Evolutionary conservation across 1,140 invertebrate genomes (phyloP), one percentile per base, ranked within the genome.

Genomic region (Drosophila santomea): DNA sequence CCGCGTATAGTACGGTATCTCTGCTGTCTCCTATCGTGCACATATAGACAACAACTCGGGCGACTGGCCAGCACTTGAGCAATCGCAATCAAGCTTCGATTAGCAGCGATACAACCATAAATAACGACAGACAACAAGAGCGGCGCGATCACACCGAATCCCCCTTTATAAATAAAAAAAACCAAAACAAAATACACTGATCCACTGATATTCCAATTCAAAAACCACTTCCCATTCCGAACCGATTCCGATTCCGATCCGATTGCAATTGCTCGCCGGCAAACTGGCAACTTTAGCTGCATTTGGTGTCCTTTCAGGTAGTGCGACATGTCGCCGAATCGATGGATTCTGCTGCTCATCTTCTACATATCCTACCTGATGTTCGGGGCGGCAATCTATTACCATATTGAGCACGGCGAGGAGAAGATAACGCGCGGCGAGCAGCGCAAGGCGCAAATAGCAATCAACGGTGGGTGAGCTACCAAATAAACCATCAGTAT

Each of bases 341-440:
- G 96, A 93, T 95, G 96, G 94, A 94, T 96, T 44, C 94, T 95
- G 52, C 93, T 97, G 92, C 93, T 96, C 74, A 94, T 95, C 74
- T 93, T 97, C 67, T 96, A 96, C 78, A 94, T 96, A 45, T 94
- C 95, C 35, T 97, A 97, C 90, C 92, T 97, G 58, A 92, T 96
- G 78, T 93, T 97, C 57, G 96, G 96, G 12, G 96, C 96, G 3
- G 95, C 94, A 48, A 95, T 97, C 62, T 97, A 97, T 83, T 96
- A 96, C 91, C 94, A 95, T 82, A 96, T 96, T 69, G 96, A 97
- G 93, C 95, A 95, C 79, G 93, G 93, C 44, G 80, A 95, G 74
- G 96, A 97, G 91, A 89, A 94, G 51, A 91, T 94, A 54, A 93
- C 94, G 55, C 93, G 94, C 38, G 84, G 91, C 48, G 90, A 93